phyloP scores from a whole-genome alignment of 2,797 vertebrate species.

The Melopsittacus undulatus region DNA sequence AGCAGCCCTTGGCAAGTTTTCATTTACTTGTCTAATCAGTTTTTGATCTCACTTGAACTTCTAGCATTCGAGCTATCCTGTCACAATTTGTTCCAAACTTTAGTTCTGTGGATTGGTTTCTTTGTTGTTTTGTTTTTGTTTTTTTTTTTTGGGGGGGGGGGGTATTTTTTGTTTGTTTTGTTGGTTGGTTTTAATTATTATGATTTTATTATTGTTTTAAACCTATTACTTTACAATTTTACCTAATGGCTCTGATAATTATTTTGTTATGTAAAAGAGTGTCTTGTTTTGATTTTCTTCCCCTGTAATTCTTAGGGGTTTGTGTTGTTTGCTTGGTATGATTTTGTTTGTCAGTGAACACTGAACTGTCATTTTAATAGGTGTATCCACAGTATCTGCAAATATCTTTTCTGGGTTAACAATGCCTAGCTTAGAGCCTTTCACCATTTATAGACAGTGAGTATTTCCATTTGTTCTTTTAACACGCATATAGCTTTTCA shows the following conservation, averaged over 20 bases:
- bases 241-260: not conserved
- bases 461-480: not conserved
- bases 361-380: not conserved
- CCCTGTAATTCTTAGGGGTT: accelerated
- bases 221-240: not conserved
- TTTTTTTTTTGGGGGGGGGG: too few relatives aligned
- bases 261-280: not conserved
- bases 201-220: not conserved
- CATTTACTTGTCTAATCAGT: not conserved
- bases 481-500: not conserved
- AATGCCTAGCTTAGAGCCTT: not conserved
- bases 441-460: not conserved
- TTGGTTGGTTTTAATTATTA: not conserved
- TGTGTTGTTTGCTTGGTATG: not conserved
- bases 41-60: not conserved
- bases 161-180: too few relatives aligned
- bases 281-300: not conserved
- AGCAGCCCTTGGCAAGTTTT: not conserved
- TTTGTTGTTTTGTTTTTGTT: not conserved
- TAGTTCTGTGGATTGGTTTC: not conserved
- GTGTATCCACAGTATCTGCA: not conserved
- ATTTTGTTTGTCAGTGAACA: not conserved
- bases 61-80: not conserved
- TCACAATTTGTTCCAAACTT: not conserved
- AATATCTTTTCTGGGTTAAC: not conserved